A percentile compares a stretch with the other conserved stretches of the same genome.
Evolutionary conservation across 2,888 invertebrate species (phyloP).

Genomic region (Celastrina argiolus): DNA sequence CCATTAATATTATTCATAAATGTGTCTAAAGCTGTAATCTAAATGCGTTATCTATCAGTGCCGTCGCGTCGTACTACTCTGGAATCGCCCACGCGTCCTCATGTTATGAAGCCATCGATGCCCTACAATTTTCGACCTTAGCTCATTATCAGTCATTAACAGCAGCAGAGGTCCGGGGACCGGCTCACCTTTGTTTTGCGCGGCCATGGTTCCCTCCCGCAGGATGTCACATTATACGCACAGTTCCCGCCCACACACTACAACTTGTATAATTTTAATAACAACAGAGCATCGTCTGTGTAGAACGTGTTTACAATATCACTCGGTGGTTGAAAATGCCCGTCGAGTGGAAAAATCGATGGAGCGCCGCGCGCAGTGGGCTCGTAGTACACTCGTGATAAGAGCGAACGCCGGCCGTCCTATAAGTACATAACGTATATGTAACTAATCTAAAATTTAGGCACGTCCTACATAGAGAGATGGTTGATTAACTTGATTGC

Average conservation of each 20-base stretch:
- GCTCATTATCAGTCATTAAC: slow-evolving; percentile 40
- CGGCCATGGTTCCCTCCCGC: slow-evolving; percentile 57
- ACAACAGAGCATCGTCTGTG: slow-evolving; percentile 39
- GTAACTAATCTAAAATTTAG: slow-evolving; percentile 39
- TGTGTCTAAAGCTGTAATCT: slow-evolving; percentile 8
- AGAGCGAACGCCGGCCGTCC: slow-evolving; percentile 37
- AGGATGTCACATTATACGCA: slow-evolving; percentile 57
- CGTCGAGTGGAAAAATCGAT: slow-evolving; percentile 73
- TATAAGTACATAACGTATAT: slow-evolving; percentile 37
- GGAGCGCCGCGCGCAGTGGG: slow-evolving; percentile 64
- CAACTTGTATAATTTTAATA: slow-evolving; percentile 38
- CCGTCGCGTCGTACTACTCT: slow-evolving; percentile 43
- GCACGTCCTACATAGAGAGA: slow-evolving; percentile 37
- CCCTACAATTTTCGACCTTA: slow-evolving; percentile 41
- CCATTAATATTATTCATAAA: background rate
- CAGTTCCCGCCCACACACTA: slow-evolving; percentile 53
- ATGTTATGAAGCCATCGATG: slow-evolving; percentile 47
- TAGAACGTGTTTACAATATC: slow-evolving; percentile 64
- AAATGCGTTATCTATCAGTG: slow-evolving; percentile 44
- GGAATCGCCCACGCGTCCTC: slow-evolving; percentile 57
- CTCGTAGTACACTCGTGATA: slow-evolving; percentile 55
- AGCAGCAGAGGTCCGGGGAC: slow-evolving; percentile 25
- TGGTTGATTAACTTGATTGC: slow-evolving; percentile 36
- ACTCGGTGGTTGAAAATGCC: slow-evolving; percentile 59
- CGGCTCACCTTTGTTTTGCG: slow-evolving; percentile 68